Base-by-base conservation (phyloP, 2,888 invertebrate genomes). In the Drosophila antonietae region DNA sequence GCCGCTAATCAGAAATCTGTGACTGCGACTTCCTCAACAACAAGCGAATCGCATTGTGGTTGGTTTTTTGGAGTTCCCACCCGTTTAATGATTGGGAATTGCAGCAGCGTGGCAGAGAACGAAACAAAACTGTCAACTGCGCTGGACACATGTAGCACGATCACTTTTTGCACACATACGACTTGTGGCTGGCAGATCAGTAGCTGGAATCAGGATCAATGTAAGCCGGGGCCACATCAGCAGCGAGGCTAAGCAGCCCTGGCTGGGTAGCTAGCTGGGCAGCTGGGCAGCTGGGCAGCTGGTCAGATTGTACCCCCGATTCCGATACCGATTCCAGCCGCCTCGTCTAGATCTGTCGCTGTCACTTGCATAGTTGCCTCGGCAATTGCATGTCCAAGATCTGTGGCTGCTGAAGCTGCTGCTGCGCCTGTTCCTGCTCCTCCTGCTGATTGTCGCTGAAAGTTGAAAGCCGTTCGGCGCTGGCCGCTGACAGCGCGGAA, bases 321-420 rank as follows among this genome's bases (percentile, higher is more conserved):
- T 55, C 70, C 67, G 60, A 70, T 71, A 52, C 59, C 72, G 72
- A 68, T 73, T 68, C 68, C 65, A 51, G 51, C 39, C 55, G 80
- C 80, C 75, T 84, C 89, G 88, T 90, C 89, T 80, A 90, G 90
- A 91, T 90, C 91, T 90, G 90, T 87, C 88, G 89, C 79, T 90
- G 90, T 90, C 90, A 89, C 80, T 73, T 87, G 82, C 80, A 83
- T 84, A 80, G 88, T 85, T 90, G 84, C 83, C 68, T 53, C 68
- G 81, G 87, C 91, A 88, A 90, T 90, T 87, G 90, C 86, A 87
- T 87, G 86, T 87, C 89, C 82, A 71, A 75, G 81, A 71, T 58
- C 80, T 59, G 58, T 61, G 15, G 46, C 23, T 14, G n/a, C 41
- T 3, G 37, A 28, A 5, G 28, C 28, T 28, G 58, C 61, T 18